Evolutionary conservation across 1,140 invertebrate genomes (phyloP), one percentile per base, ranked within the genome.

Genomic region (Bombus ignitus): DNA sequence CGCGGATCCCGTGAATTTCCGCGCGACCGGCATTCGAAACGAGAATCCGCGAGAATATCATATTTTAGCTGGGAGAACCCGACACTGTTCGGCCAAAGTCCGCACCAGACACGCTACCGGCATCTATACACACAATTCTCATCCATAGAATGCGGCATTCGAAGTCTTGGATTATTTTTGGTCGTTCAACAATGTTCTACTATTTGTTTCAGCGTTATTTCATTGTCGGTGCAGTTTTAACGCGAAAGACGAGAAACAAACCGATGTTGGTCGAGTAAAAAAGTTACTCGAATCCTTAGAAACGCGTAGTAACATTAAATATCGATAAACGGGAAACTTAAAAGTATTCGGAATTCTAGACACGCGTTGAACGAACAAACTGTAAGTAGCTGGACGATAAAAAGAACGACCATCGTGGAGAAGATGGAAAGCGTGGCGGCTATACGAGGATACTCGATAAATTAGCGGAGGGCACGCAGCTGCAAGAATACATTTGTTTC

Each of bases 1-100:
- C 89, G 86, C 86, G 85, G 86, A 88, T 88, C 87, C 79, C 87
- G 89, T 83, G 89, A 86, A 90, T 91, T 88, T 90, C 83, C 89
- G 83, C 83, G 75, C 74, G 89, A 84, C 73, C 84, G 85, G 83
- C 79, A 75, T 82, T 72, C 88, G 83, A 88, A 88, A 85, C 89
- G 85, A 84, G 81, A 78, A 83, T 78, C 68, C 85, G 73, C 72
- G 80, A 59, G 86, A 72, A 87, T 84, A 83, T 78, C 81, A 79
- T 84, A 87, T 87, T 87, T 79, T 87, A 81, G 80, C 37, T 32
- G 28, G 22, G 10, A 76, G 59, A 1, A 32, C 4, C 6, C 59
- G 59, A 9, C 66, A 66, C 65, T 59, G 66, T 84, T 79, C 75
- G 37, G 39, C 71, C 80, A 83, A 76, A 37, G 62, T 71, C 25